These are phyloP conservation scores for Lochmaea capreae DNA, from an alignment of 2,888 invertebrate genomes.

Conservation along the genomic window DNA sequence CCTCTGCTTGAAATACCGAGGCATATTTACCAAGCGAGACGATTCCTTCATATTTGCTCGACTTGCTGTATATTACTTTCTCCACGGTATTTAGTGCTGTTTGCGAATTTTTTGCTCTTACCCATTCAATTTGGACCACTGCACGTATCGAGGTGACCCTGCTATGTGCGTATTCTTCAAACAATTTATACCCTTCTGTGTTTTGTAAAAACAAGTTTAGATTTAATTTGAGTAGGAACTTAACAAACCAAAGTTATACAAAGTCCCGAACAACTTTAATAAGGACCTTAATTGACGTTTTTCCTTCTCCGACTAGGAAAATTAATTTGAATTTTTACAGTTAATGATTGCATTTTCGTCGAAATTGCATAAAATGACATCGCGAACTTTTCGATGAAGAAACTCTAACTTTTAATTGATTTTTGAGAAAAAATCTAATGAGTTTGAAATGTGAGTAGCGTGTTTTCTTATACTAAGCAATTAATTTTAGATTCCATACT, in stretches of 20 bases:
- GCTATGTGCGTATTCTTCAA: background rate
- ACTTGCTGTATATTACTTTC: too few species aligned
- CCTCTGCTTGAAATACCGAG: too few species aligned
- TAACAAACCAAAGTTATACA: background rate
- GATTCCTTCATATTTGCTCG: too few species aligned
- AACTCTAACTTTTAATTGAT: slow-evolving; percentile 1
- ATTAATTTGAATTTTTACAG: background rate
- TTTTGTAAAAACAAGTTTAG: background rate
- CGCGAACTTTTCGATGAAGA: background rate
- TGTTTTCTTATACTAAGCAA: background rate
- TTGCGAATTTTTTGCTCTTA: too few species aligned
- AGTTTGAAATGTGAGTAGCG: background rate
- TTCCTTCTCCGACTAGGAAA: background rate
- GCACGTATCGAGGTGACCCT: too few species aligned
- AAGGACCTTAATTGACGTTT: background rate
- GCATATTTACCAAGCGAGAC: too few species aligned
- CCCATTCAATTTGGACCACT: too few species aligned
- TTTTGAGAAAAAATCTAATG: background rate
- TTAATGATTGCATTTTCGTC: slow-evolving; percentile 3
- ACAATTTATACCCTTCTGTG: background rate
- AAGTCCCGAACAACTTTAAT: background rate
- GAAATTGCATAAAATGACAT: background rate
- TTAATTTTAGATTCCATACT: background rate
- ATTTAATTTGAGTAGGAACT: background rate
- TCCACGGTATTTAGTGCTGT: background rate